Evolutionary conservation across 1,140 invertebrate species (phyloP).

Genomic region (Heliconius eleuchia): DNA sequence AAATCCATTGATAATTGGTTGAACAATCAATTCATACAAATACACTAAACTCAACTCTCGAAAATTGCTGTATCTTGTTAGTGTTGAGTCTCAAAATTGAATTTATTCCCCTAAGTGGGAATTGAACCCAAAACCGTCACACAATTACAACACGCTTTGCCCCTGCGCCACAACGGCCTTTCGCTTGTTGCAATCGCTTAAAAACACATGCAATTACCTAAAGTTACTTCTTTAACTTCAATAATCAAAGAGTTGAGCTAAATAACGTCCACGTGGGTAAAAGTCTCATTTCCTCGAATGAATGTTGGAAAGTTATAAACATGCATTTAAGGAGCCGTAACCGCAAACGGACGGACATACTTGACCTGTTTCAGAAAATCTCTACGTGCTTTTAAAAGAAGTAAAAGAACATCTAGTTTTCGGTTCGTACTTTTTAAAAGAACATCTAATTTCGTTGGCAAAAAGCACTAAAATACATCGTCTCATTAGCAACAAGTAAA

Average conservation of each 20-base stretch:
- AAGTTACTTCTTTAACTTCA: neutral
- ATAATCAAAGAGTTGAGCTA: neutral
- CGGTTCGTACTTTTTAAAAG: constrained; percentile 10
- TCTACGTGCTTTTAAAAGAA: constrained; percentile 7
- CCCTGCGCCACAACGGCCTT: no score
- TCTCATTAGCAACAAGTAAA: constrained; percentile 21
- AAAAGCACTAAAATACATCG: constrained; percentile 21
- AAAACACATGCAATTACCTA: neutral
- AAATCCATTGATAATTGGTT: no score
- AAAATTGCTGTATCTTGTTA: no score
- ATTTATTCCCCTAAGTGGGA: no score
- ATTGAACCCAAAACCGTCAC: no score
- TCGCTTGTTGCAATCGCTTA: neutral
- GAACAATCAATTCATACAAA: no score
- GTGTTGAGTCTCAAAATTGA: no score
- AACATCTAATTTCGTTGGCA: constrained; percentile 16
- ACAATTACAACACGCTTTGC: no score
- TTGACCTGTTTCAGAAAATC: constrained; percentile 27
- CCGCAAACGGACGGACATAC: constrained; percentile 27
- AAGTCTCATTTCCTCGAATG: constrained; percentile 2
- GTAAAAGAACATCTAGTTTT: constrained; percentile 22
- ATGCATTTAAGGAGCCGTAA: constrained; percentile 14
- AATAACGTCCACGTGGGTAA: neutral
- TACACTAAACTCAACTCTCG: no score
- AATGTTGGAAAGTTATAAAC: constrained; percentile 10